These are phyloP conservation scores for Acanthosepion pharaonis DNA, from an alignment of 2,888 invertebrate genomes.

Conservation along the genomic window DNA sequence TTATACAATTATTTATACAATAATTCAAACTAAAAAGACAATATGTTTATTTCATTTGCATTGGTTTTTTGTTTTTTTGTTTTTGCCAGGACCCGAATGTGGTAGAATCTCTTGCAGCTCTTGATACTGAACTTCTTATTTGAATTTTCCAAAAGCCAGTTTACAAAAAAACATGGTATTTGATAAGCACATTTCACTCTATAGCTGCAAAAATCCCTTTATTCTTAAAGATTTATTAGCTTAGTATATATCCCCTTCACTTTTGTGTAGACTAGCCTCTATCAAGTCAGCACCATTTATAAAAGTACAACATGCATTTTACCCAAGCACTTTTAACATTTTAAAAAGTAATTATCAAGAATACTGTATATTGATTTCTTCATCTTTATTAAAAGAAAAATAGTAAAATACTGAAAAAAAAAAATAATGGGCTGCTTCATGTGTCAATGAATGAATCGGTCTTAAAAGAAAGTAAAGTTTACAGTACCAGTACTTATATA, in stretches of 20 bases:
- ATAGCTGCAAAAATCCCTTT: not conserved
- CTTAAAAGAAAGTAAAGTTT: too few species aligned
- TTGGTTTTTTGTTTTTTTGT: not conserved
- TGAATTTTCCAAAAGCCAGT: not conserved
- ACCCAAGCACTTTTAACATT: too few species aligned
- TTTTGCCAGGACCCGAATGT: constrained; percentile 41
- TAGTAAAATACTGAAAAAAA: too few species aligned
- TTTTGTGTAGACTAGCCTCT: not conserved
- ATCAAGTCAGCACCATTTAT: not conserved
- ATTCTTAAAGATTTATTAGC: not conserved
- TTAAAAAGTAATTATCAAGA: too few species aligned
- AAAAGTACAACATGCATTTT: not conserved
- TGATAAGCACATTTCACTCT: not conserved
- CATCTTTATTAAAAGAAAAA: too few species aligned
- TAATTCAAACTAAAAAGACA: too few species aligned
- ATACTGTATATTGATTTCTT: too few species aligned
- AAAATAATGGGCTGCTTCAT: too few species aligned
- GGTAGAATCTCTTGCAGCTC: constrained; percentile 6
- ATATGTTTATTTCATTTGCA: not conserved
- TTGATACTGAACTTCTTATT: constrained; percentile 45
- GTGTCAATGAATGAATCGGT: too few species aligned
- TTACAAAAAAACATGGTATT: constrained; percentile 7
- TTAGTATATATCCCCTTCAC: not conserved
- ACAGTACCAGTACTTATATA: too few species aligned
- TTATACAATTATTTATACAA: too few species aligned